Base-by-base conservation (phyloP, 2,888 invertebrate genomes). In the Orthosia gracilis region DNA sequence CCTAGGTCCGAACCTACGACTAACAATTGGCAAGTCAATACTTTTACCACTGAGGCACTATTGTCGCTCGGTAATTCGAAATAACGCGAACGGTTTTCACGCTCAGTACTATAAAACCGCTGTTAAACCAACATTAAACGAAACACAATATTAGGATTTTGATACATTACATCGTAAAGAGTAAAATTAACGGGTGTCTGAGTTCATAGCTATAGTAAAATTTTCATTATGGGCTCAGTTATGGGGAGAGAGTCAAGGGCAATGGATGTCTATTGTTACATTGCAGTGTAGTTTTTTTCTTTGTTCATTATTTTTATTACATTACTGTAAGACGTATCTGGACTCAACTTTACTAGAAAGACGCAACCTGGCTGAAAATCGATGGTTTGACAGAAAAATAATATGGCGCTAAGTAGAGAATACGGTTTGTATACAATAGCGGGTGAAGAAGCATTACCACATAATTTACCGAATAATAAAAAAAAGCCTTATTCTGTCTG, bases 91-190 rank as follows among this genome's bases (percentile, higher is more conserved):
- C 31, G 74, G 21, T 80, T 76, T 76, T 77, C 73, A 21, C 54
- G 80, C 71, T 71, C 62, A 50, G 59, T 67, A 74, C 77, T 65
- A 85, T 82, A 85, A 85, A 84, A 75, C 23, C 55, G 81, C 59
- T 72, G 76, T 85, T 79, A 83, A 85, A 86, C 62, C 62, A 67
- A 68, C 81, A 76, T 85, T 82, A 87, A 85, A 86, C 75, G 76
- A 45, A 74, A 74, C 71, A 77, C 50, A 73, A 78, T 85, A 84
- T 86, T 83, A 85, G 71, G 78, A 80, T 82, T 84, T 82, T 83
- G 78, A 83, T 82, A 80, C 80, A 82, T 79, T 85, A 79, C 50
- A 67, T 74, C 78, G 77, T 78, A 85, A 79, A 84, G 73, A 78
- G 74, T 78, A 73, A 86, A 85, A 82, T 87, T 82, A 86, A 85